Conservation (phyloP, 1,140 invertebrate species). For the Drosophila punjabiensis region DNA sequence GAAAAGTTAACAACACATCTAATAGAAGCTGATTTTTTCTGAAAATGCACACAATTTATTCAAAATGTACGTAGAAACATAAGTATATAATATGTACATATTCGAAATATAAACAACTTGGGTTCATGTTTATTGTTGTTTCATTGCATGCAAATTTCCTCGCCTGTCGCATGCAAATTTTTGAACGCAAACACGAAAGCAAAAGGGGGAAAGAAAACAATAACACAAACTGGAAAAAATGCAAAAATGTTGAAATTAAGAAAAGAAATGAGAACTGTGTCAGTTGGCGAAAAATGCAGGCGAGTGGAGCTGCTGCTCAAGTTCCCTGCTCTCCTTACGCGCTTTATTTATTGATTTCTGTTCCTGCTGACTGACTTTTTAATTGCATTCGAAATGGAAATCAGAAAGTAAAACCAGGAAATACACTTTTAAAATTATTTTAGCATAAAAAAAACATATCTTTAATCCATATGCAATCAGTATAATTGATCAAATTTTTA, state of each 20-base stretch:
- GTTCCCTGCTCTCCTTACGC: slow-evolving; percentile 8
- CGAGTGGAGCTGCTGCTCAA: neutral
- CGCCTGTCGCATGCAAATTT: slow-evolving; percentile 40
- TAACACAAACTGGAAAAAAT: slow-evolving; percentile 17
- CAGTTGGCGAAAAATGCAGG: slow-evolving; percentile 14
- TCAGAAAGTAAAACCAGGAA: slow-evolving; percentile 2
- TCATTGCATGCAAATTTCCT: slow-evolving; percentile 41
- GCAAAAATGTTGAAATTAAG: slow-evolving; percentile 37
- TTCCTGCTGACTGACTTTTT: slow-evolving; percentile 29
- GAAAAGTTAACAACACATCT: neutral
- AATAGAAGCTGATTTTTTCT: neutral
- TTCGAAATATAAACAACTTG: slow-evolving; percentile 20
- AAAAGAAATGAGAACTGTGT: slow-evolving; percentile 41
- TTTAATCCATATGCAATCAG: neutral
- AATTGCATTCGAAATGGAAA: slow-evolving; percentile 30
- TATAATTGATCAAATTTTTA: too few species aligned
- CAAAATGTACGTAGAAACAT: slow-evolving; percentile 5
- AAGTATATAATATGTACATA: slow-evolving; percentile 12
- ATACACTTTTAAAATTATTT: slow-evolving; percentile 2
- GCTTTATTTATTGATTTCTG: slow-evolving; percentile 40
- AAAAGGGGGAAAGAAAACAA: slow-evolving; percentile 32
- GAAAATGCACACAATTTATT: slow-evolving; percentile 4
- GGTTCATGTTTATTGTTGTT: slow-evolving; percentile 47
- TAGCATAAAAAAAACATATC: too few species aligned
- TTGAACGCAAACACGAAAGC: slow-evolving; percentile 32